Base-by-base conservation (phyloP, 2,888 invertebrate genomes). In the Myopa tessellatipennis region DNA sequence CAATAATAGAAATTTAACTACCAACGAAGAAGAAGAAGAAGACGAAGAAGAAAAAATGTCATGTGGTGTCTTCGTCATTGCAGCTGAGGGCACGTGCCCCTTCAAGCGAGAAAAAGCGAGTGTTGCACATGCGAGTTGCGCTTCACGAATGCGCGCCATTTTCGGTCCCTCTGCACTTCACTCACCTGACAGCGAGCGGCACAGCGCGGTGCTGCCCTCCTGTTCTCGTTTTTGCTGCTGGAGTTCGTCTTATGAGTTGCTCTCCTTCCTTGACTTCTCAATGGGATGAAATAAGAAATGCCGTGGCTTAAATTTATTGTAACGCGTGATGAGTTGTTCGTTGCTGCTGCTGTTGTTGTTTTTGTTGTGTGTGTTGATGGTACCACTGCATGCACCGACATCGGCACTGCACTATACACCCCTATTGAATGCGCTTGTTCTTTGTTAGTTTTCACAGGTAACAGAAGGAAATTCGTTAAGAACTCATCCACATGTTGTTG, bases 1-100 rank as follows among this genome's bases (percentile, higher is more conserved):
- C 58, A 18, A 10, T 18, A n/a, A 10, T 4, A 45, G 45, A 45
- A 45, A 45, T 45, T 45, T 45, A 45, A 45, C 45, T 10, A 10
- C 45, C 45, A 10, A 6, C 45, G 45, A 45, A 45, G 45, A 45
- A 8, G 45, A 45, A 26, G 26, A 26, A 26, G 16, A 26, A 18
- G 69, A 69, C 4, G 26, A 69, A 52, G 70, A 55, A 34, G n/a
- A 34, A 70, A 55, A 55, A 69, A 70, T 70, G 70, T 70, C 70
- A 70, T 70, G 55, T 70, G 70, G 73, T 61, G 34, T 18, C 60
- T 58, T 72, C 40, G 52, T n/a, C 34, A n/a, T 16, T 52, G 74
- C 67, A 74, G 52, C 55, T 67, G 74, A 67, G 77, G 78, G 77
- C 80, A 79, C 80, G 79, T 78, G 80, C 74, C 79, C 76, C 69